Evolutionary conservation across 2,797 vertebrate genomes (phyloP), one percentile per base, ranked within the genome.

Genomic region (Scyliorhinus canicula): DNA sequence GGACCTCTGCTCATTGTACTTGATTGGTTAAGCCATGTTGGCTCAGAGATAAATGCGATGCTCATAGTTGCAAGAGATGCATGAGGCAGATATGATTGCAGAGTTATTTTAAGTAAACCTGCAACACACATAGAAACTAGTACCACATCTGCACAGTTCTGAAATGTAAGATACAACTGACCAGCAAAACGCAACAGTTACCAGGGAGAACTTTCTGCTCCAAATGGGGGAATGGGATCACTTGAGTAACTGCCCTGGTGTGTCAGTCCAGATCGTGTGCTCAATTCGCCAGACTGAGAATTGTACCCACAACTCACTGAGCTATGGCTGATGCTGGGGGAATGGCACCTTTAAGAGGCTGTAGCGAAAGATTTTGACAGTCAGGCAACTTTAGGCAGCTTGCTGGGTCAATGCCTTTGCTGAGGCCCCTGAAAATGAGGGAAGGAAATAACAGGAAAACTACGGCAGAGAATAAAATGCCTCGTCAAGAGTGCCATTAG

Each of bases 401-500:
- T 91, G n/a, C 24, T 65, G 60, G 88, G 60, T 91, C 88, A 91
- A 26, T 91, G 63, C n/a, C 21, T 44, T 65, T 91, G 88, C 57
- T 44, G 60, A 26, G 52, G 35, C 57, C 40, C 3, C 60, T 6
- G 26, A 28, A 47, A 93, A 71, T 6, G 65, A 67, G 28, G 31
- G 67, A 94, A n/a, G 47, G 67, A 52, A 55, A 35, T 21, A 67
- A 67, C 24, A 35, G 47, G 31, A 26, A 63, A 65, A 31, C 44
- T 57, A 12, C n/a, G 65, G n/a, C 21, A 40, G 60, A 65, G 88
- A 65, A 63, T 91, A 63, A 91, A 65, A 44, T 44, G 65, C n/a
- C n/a, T 65, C 9, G 88, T 91, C 88, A 91, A 91, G n/a, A 44
- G 88, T 44, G 60, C 88, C 88, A 65, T 74, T 74, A 94, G 93